Conservation (phyloP, 2,888 invertebrate genomes). For the Xylota segnis region DNA sequence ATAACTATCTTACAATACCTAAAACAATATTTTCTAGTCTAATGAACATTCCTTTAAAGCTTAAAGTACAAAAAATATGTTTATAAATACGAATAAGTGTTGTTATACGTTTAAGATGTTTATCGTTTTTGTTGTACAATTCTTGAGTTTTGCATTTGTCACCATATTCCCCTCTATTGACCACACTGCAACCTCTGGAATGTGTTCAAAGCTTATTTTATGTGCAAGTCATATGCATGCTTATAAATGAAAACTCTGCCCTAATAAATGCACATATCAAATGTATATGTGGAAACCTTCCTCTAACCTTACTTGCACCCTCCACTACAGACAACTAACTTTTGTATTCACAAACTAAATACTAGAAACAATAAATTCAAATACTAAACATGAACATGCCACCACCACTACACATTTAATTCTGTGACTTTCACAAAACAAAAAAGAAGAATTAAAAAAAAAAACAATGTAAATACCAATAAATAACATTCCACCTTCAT, state of each 20-base stretch:
- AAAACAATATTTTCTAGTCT: too few relatives aligned
- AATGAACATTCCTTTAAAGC: too few relatives aligned
- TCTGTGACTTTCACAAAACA: slow-evolving; percentile 52
- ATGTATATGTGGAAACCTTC: neutral
- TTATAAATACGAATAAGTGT: neutral
- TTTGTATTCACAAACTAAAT: slow-evolving; percentile 34
- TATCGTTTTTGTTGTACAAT: neutral
- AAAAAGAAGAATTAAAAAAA: slow-evolving; percentile 73
- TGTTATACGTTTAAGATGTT: neutral
- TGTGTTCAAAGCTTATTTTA: slow-evolving; percentile 56
- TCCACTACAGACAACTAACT: slow-evolving; percentile 33
- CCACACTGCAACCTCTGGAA: slow-evolving; percentile 38
- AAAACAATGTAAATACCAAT: slow-evolving; percentile 50
- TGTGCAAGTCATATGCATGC: slow-evolving; percentile 53
- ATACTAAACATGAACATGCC: slow-evolving; percentile 53
- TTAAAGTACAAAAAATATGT: too few relatives aligned
- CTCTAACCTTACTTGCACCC: slow-evolving; percentile 20
- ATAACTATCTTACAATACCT: too few relatives aligned
- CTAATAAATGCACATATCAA: slow-evolving; percentile 38
- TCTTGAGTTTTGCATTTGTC: slow-evolving; percentile 32
- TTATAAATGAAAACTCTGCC: slow-evolving; percentile 39
- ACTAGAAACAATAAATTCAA: slow-evolving; percentile 44
- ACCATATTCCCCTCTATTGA: slow-evolving; percentile 16
- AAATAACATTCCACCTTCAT: slow-evolving; percentile 71
- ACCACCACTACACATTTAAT: slow-evolving; percentile 43